A percentile compares a stretch with the other conserved stretches of the same genome.
Conservation (phyloP, 2,888 invertebrate genomes). For the Drosophila lutescens region DNA sequence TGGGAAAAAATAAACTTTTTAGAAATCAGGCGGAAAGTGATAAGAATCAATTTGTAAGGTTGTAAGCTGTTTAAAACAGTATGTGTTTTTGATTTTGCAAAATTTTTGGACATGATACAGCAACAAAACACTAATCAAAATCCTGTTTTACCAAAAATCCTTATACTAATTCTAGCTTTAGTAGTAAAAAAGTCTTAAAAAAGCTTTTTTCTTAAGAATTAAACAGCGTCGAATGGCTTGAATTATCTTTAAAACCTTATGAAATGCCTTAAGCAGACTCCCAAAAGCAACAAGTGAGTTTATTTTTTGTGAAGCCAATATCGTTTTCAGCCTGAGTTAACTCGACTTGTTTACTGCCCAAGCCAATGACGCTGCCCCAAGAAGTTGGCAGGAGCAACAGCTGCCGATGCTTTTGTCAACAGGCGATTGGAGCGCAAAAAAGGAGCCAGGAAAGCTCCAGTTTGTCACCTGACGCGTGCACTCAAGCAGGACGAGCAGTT, state of each 20-base stretch:
- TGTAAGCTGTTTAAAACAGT: too few relatives aligned
- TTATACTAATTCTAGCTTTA: too few relatives aligned
- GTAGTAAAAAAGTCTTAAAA: too few relatives aligned
- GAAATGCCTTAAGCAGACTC: not conserved
- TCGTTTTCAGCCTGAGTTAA: constrained; percentile 49
- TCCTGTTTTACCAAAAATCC: too few relatives aligned
- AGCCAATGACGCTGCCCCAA: constrained; percentile 29
- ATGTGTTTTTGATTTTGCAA: too few relatives aligned
- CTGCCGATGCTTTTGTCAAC: constrained; percentile 41
- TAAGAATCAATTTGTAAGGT: too few relatives aligned
- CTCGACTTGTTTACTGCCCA: constrained; percentile 64
- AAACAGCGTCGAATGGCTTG: too few relatives aligned
- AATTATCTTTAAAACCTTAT: not conserved
- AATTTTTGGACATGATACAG: too few relatives aligned
- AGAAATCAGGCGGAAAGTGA: too few relatives aligned
- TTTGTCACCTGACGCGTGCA: constrained; percentile 79
- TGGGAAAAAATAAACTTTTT: too few relatives aligned
- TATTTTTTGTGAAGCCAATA: constrained; percentile 27
- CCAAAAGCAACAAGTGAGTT: constrained; percentile 16
- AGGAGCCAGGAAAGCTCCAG: constrained; percentile 37
- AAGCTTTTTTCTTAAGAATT: too few relatives aligned
- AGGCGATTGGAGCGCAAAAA: constrained; percentile 18
- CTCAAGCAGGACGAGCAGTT: constrained; percentile 55
- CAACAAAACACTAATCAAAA: too few relatives aligned
- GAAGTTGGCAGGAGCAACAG: constrained; percentile 42